Conservation (phyloP, 2,113 vertebrate species). For the Ranitomeya variabilis region DNA sequence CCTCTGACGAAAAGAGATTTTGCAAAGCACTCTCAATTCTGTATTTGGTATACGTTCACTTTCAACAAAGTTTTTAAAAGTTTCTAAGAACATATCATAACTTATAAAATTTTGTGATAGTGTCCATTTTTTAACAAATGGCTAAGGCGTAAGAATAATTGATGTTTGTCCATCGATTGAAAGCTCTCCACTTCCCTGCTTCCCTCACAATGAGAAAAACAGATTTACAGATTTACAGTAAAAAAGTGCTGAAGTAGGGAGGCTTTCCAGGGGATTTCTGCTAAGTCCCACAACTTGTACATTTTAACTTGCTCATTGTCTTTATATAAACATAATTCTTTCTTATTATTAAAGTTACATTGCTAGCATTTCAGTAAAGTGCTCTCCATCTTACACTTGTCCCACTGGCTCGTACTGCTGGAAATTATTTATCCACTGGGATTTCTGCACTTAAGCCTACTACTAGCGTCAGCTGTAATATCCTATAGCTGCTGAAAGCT, state of each 20-base stretch:
- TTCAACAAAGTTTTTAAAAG: neutral
- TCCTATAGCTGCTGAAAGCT: neutral
- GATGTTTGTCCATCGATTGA: slow-evolving; percentile 49
- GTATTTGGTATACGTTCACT: neutral
- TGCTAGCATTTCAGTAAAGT: slow-evolving; percentile 44
- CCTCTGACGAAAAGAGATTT: no score
- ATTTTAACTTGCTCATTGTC: slow-evolving; percentile 49
- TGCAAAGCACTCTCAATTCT: neutral
- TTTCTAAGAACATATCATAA: slow-evolving; percentile 23
- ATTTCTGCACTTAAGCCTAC: slow-evolving; percentile 36
- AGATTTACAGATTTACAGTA: slow-evolving; percentile 38
- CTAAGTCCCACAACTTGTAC: slow-evolving; percentile 32
- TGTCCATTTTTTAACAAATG: slow-evolving; percentile 31
- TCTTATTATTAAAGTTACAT: slow-evolving; percentile 42
- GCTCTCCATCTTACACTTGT: slow-evolving; percentile 28
- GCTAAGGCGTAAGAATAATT: slow-evolving; percentile 41
- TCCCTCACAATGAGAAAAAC: slow-evolving; percentile 35
- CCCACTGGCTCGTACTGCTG: slow-evolving; percentile 21
- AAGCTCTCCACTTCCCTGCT: neutral
- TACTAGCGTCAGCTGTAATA: slow-evolving; percentile 15
- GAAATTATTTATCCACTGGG: slow-evolving; percentile 23
- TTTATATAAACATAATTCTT: slow-evolving; percentile 47
- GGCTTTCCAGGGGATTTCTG: slow-evolving; percentile 44
- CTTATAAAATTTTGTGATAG: slow-evolving; percentile 24
- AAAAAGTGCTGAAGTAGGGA: slow-evolving; percentile 38